Base-by-base conservation (phyloP, 2,888 invertebrate species). In the Parnassius orleans region DNA sequence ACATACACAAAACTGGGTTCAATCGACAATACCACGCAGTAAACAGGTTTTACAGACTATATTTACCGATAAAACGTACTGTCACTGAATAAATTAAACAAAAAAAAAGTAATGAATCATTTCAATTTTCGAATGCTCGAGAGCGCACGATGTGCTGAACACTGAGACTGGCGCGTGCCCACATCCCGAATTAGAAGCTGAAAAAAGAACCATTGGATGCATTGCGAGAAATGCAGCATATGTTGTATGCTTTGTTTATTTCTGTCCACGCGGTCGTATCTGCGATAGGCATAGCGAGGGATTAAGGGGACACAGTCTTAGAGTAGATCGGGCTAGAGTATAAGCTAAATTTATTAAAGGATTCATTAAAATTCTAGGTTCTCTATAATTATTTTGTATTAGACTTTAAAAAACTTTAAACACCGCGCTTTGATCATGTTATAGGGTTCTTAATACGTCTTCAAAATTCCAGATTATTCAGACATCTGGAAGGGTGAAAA, bases 181-280 rank as follows among this genome's bases (percentile, higher is more conserved):
- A 84, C 84, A 82, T 85, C 84, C 88, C 82, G 86, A 90, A 77
- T 87, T 90, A 90, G 91, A 90, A 82, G 77, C 80, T 74, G 77
- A 85, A 83, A 82, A 86, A 84, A 84, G 83, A 82, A 80, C 78
- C 75, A 69, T 74, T 74, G 75, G 75, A 77, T 84, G 89, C 86
- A 86, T 81, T 79, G 84, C 86, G 79, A 84, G 87, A 87, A 86
- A 88, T 86, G 89, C 89, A 84, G 76, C 79, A 77, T 76, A 77
- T 78, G 80, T 81, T 78, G 80, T 81, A 78, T 80, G 76, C 75
- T 46, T 55, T 78, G 75, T 83, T 85, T 83, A 86, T 83, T 83
- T 82, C 81, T 67, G 80, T 76, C 72, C 73, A 71, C 71, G 70
- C 69, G 70, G 12, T 58, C 55, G 60, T 67, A 72, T 70, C 70